Evolutionary conservation across 2,113 vertebrate species (phyloP).

Genomic region (Epinephelus cyanopodus): DNA sequence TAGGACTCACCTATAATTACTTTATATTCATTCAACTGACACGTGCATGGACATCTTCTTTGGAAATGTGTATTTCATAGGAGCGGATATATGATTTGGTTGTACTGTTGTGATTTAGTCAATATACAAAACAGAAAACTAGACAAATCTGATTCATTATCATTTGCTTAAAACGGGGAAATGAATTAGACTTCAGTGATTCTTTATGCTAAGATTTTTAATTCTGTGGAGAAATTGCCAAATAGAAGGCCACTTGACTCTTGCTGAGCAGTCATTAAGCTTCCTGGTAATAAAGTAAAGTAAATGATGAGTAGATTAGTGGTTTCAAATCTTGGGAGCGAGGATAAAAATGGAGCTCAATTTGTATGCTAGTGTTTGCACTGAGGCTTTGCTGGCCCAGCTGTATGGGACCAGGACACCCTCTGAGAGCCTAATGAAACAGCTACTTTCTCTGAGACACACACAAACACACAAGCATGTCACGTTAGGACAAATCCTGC

Average conservation of each 20-base stretch:
- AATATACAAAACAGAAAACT: neutral
- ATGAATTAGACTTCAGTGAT: neutral
- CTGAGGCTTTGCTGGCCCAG: constrained; percentile 51
- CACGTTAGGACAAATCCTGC: constrained; percentile 17
- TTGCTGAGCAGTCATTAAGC: constrained; percentile 35
- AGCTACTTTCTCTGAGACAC: constrained; percentile 60
- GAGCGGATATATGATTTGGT: neutral
- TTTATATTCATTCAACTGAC: neutral
- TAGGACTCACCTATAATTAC: too few species aligned
- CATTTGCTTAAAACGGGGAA: constrained; percentile 4
- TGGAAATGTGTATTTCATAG: neutral
- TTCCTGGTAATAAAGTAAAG: constrained; percentile 29
- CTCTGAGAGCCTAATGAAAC: constrained; percentile 81
- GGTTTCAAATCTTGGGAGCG: constrained; percentile 23
- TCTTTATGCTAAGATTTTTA: constrained; percentile 4
- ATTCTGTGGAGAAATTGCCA: constrained; percentile 15
- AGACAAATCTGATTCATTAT: neutral
- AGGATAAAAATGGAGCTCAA: constrained; percentile 30
- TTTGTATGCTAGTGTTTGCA: constrained; percentile 64
- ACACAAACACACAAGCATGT: constrained; percentile 17
- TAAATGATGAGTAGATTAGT: constrained; percentile 38
- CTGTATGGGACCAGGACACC: constrained; percentile 72
- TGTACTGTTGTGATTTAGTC: neutral
- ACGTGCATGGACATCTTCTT: neutral
- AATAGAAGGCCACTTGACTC: constrained; percentile 33